Conservation (phyloP, 2,113 vertebrate genomes). For the Bos indicus region DNA sequence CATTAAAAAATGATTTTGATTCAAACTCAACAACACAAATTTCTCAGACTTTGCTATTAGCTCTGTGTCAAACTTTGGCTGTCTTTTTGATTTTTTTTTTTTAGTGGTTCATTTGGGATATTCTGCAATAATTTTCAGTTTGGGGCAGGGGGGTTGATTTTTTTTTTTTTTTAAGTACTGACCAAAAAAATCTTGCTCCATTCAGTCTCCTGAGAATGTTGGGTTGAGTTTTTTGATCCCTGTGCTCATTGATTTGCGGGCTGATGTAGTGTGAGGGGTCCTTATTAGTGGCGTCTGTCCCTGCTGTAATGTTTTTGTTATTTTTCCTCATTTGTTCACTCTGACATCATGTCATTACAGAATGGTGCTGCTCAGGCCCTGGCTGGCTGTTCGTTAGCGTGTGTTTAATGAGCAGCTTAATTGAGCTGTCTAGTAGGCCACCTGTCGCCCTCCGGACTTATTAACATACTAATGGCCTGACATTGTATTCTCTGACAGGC, state of each 20-base stretch:
- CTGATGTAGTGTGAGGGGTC: conserved; percentile 86
- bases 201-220: conserved; percentile 87
- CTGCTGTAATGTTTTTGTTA: conserved; percentile 91
- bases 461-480: conserved; percentile 99
- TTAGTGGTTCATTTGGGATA: conserved; percentile 72
- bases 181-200: conserved; percentile 82
- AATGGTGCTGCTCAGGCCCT: conserved; percentile 93
- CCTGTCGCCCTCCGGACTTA: conserved; percentile 99
- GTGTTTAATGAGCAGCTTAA: conserved; percentile 99
- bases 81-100: not conserved
- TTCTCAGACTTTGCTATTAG: conserved; percentile 43
- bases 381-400: conserved; percentile 98
- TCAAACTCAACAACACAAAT: conserved; percentile 48
- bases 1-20: conserved; percentile 82
- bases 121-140: conserved; percentile 74
- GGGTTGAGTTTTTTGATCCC: conserved; percentile 90
- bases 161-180: conserved; percentile 59
- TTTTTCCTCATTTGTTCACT: conserved; percentile 96
- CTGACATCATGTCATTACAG: conserved; percentile 99
- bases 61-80: conserved; percentile 41
- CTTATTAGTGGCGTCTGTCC: conserved; percentile 98
- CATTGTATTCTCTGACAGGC: conserved; percentile 99
- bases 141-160: not conserved
- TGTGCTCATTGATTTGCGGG: conserved; percentile 89
- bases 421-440: conserved; percentile 99